A percentile compares a stretch with the other conserved stretches of the same genome.
Conservation (phyloP, 2,888 invertebrate species). For the Hanleya hanleyi region DNA sequence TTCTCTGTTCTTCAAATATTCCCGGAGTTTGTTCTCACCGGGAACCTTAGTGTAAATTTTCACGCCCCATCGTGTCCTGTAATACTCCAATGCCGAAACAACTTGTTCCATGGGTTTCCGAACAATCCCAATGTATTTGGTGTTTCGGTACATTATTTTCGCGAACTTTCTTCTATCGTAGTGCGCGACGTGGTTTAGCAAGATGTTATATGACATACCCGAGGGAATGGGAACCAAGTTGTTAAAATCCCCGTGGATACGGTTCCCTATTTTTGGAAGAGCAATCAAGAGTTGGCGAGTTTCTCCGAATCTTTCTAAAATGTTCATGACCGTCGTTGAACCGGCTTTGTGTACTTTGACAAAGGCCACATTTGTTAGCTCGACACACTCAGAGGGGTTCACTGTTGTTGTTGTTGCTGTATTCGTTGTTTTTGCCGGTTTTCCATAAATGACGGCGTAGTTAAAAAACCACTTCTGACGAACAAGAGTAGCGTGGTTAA, state of each 20-base stretch:
- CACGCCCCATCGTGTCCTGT: neutral
- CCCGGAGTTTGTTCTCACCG: neutral
- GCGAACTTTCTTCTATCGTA: neutral
- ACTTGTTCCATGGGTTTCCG: neutral
- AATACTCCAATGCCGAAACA: neutral
- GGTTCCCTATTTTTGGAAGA: neutral
- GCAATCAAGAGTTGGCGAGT: neutral
- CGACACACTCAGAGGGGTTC: neutral
- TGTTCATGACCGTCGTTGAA: neutral
- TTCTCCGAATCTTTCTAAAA: neutral
- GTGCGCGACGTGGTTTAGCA: neutral
- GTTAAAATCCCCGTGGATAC: neutral
- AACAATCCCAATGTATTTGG: neutral
- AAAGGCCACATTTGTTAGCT: neutral
- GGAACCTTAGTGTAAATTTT: neutral
- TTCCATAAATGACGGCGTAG: too few relatives aligned
- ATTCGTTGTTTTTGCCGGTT: too few relatives aligned
- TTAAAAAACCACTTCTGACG: too few relatives aligned
- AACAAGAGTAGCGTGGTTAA: too few relatives aligned
- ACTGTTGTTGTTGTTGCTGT: too few relatives aligned
- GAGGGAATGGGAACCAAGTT: neutral
- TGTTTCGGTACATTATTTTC: neutral
- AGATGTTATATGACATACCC: neutral
- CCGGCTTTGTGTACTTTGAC: neutral
- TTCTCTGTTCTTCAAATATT: neutral